Percentiles rank a stretch among this genome's conserved stretches.
These are phyloP conservation scores for Holotrichia oblita DNA, from an alignment of 1,140 invertebrate genomes.

Conservation along the genomic window DNA sequence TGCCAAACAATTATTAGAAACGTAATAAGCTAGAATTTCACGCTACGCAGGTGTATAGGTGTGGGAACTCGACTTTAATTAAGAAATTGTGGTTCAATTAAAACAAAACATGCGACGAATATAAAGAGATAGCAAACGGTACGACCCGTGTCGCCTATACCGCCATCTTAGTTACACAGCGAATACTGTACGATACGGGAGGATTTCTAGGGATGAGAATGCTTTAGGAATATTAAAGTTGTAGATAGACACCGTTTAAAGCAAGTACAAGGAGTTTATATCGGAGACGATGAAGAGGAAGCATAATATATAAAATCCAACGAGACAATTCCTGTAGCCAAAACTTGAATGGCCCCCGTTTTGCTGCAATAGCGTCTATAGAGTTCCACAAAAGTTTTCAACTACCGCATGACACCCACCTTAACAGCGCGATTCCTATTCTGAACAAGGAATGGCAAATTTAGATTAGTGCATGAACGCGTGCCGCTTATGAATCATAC, in stretches of 20 bases:
- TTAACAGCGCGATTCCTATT: neutral
- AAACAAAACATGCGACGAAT: slow-evolving; percentile 1
- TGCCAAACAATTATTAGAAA: slow-evolving; percentile 2
- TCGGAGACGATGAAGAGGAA: neutral
- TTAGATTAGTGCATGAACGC: neutral
- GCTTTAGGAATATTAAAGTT: slow-evolving; percentile 1
- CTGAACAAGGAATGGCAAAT: neutral
- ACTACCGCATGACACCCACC: neutral
- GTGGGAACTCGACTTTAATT: neutral
- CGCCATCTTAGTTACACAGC: neutral
- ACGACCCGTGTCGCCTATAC: neutral
- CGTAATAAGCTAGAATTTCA: neutral
- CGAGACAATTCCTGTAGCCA: neutral
- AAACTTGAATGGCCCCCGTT: neutral
- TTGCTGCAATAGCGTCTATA: neutral
- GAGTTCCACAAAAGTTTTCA: neutral
- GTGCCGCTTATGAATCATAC: neutral
- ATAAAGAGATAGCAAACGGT: neutral
- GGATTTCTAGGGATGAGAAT: neutral
- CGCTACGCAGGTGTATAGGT: neutral
- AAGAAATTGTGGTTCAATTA: slow-evolving; percentile 13
- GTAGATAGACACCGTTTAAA: slow-evolving; percentile 12
- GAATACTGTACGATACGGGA: neutral
- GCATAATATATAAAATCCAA: neutral
- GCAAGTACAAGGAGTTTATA: neutral